Conservation (phyloP, 2,888 invertebrate species). For the Xylota sylvarum region DNA sequence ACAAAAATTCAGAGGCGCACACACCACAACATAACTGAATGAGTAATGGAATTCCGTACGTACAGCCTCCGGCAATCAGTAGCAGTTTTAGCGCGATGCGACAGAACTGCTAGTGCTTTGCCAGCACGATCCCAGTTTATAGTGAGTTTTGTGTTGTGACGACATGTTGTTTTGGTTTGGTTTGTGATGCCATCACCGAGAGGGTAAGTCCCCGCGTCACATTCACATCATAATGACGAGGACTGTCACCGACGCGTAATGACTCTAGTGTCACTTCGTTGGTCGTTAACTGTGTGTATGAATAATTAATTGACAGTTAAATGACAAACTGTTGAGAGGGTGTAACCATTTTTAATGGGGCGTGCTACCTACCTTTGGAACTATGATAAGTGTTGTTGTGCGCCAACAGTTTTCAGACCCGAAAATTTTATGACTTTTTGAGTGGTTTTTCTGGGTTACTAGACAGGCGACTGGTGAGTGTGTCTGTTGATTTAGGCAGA, state of each 20-base stretch:
- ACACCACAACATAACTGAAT: conserved; percentile 22
- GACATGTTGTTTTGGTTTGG: conserved; percentile 23
- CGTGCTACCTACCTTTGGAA: conserved; percentile 26
- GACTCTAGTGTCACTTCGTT: conserved; percentile 64
- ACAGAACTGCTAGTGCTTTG: background rate
- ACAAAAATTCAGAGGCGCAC: conserved; percentile 1
- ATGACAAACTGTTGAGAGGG: conserved; percentile 45
- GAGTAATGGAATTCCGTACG: conserved; percentile 56
- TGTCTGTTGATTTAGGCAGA: conserved; percentile 4
- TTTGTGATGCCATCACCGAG: background rate
- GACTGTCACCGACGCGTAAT: conserved; percentile 65
- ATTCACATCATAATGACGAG: conserved; percentile 30
- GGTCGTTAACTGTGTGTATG: conserved; percentile 69
- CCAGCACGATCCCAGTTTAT: conserved; percentile 2
- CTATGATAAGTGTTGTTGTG: conserved; percentile 13
- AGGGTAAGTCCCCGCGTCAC: conserved; percentile 50
- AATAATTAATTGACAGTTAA: conserved; percentile 72
- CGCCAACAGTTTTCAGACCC: background rate
- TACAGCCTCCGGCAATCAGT: conserved; percentile 26
- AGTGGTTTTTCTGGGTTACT: conserved; percentile 44
- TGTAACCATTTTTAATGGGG: conserved; percentile 31
- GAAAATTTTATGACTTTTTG: conserved; percentile 37
- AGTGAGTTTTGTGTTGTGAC: conserved; percentile 18
- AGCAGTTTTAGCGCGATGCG: background rate
- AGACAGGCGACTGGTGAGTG: background rate